Conservation (phyloP, 2,113 vertebrate species). For the Zosterops hypoxanthus region DNA sequence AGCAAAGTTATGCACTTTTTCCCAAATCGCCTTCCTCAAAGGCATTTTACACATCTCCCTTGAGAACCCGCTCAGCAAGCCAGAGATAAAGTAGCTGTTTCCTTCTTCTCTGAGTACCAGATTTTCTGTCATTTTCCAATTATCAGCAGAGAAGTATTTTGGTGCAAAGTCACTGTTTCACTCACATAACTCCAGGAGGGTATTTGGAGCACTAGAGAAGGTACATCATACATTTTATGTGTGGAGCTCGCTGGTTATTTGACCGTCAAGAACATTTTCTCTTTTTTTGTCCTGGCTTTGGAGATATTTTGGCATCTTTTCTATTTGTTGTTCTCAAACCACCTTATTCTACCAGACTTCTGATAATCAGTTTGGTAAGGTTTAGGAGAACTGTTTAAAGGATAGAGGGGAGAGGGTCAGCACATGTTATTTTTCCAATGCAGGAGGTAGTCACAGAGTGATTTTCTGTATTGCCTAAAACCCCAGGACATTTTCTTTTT, state of each 20-base stretch:
- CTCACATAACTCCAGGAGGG: background rate
- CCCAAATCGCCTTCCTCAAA: background rate
- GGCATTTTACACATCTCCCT: background rate
- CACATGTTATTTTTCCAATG: background rate
- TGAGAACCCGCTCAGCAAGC: background rate
- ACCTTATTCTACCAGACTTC: background rate
- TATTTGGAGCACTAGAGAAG: background rate
- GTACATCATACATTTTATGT: background rate
- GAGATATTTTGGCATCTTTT: background rate
- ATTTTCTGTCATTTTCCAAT: background rate
- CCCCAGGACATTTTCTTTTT: background rate
- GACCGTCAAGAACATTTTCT: background rate
- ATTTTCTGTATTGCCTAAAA: background rate
- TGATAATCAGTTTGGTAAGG: background rate
- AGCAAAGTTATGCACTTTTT: background rate
- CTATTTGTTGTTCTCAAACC: background rate
- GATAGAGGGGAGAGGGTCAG: background rate
- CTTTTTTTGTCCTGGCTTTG: background rate
- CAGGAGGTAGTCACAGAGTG: background rate
- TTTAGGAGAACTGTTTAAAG: background rate
- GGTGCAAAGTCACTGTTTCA: constrained; percentile 5
- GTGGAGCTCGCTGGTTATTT: background rate
- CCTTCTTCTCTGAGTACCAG: background rate
- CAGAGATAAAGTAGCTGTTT: background rate
- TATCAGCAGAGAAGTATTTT: background rate